These are phyloP conservation scores for Cromileptes altivelis DNA, from an alignment of 2,113 vertebrate genomes.

Conservation along the genomic window DNA sequence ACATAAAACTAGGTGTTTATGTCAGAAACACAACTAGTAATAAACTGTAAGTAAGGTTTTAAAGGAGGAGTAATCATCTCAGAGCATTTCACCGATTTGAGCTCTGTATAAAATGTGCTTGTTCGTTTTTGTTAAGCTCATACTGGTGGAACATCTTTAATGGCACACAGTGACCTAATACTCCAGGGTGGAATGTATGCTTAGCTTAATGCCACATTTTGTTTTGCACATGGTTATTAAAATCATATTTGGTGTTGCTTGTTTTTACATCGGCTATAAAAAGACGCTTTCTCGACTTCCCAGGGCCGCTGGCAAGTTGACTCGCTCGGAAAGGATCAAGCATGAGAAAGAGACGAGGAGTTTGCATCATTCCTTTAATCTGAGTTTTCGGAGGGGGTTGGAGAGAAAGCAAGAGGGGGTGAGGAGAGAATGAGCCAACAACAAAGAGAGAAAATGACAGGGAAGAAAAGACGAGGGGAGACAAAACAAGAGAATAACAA, in stretches of 20 bases:
- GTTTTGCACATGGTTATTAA: slow-evolving; percentile 43
- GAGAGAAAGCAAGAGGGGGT: slow-evolving; percentile 8
- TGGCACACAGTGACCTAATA: slow-evolving; percentile 35
- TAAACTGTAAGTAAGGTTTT: background rate
- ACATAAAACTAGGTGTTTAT: slow-evolving; percentile 19
- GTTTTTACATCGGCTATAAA: slow-evolving; percentile 56
- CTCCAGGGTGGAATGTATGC: slow-evolving; percentile 35
- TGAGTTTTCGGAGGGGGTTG: slow-evolving; percentile 43
- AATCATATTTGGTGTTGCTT: slow-evolving; percentile 38
- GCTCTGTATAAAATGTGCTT: background rate
- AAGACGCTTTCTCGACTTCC: slow-evolving; percentile 39
- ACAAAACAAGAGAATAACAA: slow-evolving; percentile 45
- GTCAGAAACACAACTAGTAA: background rate
- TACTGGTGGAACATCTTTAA: background rate
- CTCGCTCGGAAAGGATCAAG: slow-evolving; percentile 52
- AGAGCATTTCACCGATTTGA: background rate
- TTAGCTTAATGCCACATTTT: slow-evolving; percentile 49
- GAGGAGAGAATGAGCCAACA: slow-evolving; percentile 25
- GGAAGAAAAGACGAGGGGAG: slow-evolving; percentile 27
- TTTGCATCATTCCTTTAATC: slow-evolving; percentile 74
- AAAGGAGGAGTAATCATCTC: background rate
- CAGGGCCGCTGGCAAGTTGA: slow-evolving; percentile 54
- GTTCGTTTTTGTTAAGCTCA: slow-evolving; percentile 3
- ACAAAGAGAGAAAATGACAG: slow-evolving; percentile 44
- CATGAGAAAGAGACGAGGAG: slow-evolving; percentile 50